A percentile compares a stretch with the other conserved stretches of the same genome.
phyloP scores from a whole-genome alignment of 2,797 vertebrate species.

The Artibeus jamaicensis region DNA sequence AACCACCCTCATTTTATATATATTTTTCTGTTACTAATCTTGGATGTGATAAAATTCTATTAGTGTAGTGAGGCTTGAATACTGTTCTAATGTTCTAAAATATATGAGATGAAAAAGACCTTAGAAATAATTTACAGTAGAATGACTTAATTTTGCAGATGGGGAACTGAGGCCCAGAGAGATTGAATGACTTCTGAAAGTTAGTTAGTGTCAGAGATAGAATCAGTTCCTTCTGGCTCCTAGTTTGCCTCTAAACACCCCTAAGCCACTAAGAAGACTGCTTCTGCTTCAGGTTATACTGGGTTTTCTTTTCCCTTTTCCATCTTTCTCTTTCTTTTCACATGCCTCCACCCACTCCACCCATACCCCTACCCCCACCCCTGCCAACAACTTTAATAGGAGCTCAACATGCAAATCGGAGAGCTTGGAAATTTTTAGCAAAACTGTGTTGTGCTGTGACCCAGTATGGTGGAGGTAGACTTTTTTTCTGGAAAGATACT shows the following conservation, averaged over 20 bases:
- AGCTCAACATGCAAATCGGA: neutral
- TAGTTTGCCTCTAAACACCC: neutral
- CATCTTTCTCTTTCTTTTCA: neutral
- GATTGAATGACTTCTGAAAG: neutral
- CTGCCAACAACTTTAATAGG: neutral
- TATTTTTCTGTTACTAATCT: conserved; percentile 11
- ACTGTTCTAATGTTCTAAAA: conserved; percentile 14
- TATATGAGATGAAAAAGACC: neutral
- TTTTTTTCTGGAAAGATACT: neutral
- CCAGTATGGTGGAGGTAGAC: neutral
- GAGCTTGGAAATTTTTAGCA: neutral
- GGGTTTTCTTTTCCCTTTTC: neutral
- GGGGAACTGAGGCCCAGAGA: neutral
- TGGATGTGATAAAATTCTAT: conserved; percentile 20
- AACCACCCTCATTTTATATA: neutral
- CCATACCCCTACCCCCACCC: neutral
- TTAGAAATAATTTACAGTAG: conserved; percentile 9
- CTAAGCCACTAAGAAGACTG: neutral
- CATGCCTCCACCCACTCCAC: neutral
- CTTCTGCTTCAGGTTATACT: neutral
- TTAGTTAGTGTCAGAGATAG: neutral
- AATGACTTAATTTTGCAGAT: neutral
- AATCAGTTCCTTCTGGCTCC: neutral
- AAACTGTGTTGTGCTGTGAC: neutral
- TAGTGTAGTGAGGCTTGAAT: neutral